A percentile compares a stretch with the other conserved stretches of the same genome.
These are phyloP conservation scores for Zhuqinia jingwanae DNA, from an alignment of 2,888 invertebrate genomes.

Conservation along the genomic window DNA sequence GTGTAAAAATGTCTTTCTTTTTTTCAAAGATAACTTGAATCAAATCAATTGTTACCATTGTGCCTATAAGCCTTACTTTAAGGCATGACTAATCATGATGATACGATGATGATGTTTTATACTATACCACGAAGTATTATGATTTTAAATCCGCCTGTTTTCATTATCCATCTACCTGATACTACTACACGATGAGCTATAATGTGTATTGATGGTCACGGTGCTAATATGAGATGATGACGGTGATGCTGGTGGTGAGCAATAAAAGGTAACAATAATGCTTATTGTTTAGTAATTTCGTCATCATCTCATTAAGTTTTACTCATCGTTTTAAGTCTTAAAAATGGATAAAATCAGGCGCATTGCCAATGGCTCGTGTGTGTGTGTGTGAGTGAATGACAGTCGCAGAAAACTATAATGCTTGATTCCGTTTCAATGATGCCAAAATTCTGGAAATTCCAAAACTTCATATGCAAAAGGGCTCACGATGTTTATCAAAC, in stretches of 20 bases:
- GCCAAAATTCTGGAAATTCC: constrained; percentile 44
- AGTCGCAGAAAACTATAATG: background rate
- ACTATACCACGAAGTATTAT: too few relatives aligned
- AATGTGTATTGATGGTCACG: too few relatives aligned
- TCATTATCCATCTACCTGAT: too few relatives aligned
- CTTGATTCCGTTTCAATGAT: constrained; percentile 41
- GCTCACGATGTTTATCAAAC: background rate
- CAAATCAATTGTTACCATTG: background rate
- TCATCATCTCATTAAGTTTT: constrained; percentile 29
- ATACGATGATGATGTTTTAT: too few relatives aligned
- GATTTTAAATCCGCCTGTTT: too few relatives aligned
- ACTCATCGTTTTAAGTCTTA: constrained; percentile 6
- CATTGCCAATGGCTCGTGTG: background rate
- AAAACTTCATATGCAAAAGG: background rate
- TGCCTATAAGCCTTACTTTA: background rate
- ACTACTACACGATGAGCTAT: background rate
- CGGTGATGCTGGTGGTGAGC: background rate
- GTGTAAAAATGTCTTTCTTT: background rate
- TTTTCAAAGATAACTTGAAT: constrained; percentile 6
- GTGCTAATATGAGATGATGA: background rate
- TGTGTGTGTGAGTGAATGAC: background rate
- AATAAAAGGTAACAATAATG: constrained; percentile 33
- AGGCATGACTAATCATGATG: background rate
- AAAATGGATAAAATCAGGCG: background rate
- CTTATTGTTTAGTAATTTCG: constrained; percentile 11